Conservation (phyloP, 1,140 invertebrate genomes). For the Halesus radiatus region DNA sequence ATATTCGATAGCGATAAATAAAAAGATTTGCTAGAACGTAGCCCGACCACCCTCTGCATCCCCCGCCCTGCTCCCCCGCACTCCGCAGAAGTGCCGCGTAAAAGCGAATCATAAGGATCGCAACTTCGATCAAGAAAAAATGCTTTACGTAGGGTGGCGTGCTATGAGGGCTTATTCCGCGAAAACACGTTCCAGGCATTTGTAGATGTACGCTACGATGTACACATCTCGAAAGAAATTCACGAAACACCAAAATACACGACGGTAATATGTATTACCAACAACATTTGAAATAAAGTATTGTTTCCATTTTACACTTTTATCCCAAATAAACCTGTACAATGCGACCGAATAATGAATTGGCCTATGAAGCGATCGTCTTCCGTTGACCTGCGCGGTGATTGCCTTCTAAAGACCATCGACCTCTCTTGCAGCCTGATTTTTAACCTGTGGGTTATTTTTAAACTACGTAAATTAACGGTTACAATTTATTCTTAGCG, state of each 20-base stretch:
- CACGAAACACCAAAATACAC: slow-evolving; percentile 1
- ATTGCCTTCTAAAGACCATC: neutral
- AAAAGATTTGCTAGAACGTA: slow-evolving; percentile 27
- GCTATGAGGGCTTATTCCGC: slow-evolving; percentile 17
- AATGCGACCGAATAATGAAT: slow-evolving; percentile 1
- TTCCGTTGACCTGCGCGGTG: neutral
- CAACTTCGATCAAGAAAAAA: slow-evolving; percentile 30
- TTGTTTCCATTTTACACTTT: neutral
- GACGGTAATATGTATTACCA: neutral
- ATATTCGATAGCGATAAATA: slow-evolving; percentile 41
- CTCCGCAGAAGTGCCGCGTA: slow-evolving; percentile 34
- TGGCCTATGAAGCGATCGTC: neutral
- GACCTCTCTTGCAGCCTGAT: neutral
- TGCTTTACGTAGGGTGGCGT: slow-evolving; percentile 19
- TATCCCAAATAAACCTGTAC: neutral
- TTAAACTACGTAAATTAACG: slow-evolving; percentile 2
- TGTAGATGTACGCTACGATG: neutral
- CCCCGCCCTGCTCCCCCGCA: neutral
- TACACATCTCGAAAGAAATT: slow-evolving; percentile 18
- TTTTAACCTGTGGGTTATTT: slow-evolving; percentile 3
- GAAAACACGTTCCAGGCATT: slow-evolving; percentile 38
- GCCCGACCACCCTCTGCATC: neutral
- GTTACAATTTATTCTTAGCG: neutral
- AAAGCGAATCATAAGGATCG: slow-evolving; percentile 23
- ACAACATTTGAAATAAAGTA: neutral